Percentiles rank a stretch among this genome's conserved stretches.
phyloP scores from a whole-genome alignment of 2,888 invertebrate genomes.

The Sisyra nigra region DNA sequence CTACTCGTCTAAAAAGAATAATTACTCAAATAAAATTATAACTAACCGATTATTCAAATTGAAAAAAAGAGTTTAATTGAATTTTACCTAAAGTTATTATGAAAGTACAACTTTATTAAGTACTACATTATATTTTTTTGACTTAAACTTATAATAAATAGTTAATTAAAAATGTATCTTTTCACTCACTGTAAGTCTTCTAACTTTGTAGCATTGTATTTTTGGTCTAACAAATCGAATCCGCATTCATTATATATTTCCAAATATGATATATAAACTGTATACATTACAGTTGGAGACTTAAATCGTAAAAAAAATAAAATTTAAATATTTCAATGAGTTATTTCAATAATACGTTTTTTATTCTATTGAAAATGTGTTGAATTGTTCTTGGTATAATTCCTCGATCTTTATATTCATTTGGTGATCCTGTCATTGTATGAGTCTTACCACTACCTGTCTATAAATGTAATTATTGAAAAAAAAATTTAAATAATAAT shows the following conservation, averaged over 20 bases:
- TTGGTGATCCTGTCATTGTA: constrained; percentile 31
- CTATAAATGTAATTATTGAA: constrained; percentile 18
- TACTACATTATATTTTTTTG: background rate
- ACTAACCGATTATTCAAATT: background rate
- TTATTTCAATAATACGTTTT: constrained; percentile 21
- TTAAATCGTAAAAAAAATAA: background rate
- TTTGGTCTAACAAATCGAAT: constrained; percentile 32
- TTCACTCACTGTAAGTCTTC: constrained; percentile 33
- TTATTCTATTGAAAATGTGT: constrained; percentile 28
- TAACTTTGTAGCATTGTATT: constrained; percentile 22
- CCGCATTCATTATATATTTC: constrained; percentile 39
- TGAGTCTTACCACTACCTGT: constrained; percentile 39
- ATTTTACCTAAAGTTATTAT: background rate
- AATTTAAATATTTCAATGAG: background rate
- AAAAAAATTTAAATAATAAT: background rate
- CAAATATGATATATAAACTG: constrained; percentile 32
- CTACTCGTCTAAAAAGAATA: constrained; percentile 22
- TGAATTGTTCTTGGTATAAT: constrained; percentile 33
- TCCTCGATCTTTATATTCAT: constrained; percentile 27
- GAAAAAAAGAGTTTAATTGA: background rate
- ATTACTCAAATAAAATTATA: background rate
- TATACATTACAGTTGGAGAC: constrained; percentile 13
- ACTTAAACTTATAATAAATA: background rate
- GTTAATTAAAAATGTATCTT: background rate
- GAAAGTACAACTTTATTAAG: background rate